A percentile compares a stretch with the other conserved stretches of the same genome.
phyloP scores from a whole-genome alignment of 2,113 vertebrate species.

The Oriolus oriolus region DNA sequence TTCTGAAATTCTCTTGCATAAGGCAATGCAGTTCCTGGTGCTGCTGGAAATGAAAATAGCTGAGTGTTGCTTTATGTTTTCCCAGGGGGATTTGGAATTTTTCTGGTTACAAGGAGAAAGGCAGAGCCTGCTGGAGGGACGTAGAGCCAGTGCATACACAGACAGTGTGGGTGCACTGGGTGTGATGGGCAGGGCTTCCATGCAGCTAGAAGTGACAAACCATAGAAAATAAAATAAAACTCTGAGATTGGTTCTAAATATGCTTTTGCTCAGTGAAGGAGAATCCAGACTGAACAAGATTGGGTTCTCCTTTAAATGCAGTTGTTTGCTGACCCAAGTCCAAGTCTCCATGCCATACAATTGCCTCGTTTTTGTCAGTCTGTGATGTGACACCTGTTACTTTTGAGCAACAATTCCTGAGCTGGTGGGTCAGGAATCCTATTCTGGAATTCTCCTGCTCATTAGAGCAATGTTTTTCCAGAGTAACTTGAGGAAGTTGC shows the following conservation, averaged over 20 bases:
- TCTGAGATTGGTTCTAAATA: not conserved
- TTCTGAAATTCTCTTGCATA: not conserved
- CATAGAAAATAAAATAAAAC: not conserved
- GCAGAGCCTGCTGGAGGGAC: not conserved
- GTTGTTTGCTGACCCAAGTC: not conserved
- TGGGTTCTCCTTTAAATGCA: conserved; percentile 21
- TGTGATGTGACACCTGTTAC: not conserved
- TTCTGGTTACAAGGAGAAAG: not conserved
- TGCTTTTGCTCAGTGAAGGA: not conserved
- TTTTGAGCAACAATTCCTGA: not conserved
- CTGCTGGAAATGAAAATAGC: not conserved
- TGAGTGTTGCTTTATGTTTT: not conserved
- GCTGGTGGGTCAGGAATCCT: not conserved
- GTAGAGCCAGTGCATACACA: not conserved
- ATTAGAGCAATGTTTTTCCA: not conserved
- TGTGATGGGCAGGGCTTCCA: not conserved
- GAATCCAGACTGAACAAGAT: not conserved
- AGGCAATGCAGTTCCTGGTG: not conserved
- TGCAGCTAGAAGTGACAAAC: not conserved
- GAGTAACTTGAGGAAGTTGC: not conserved
- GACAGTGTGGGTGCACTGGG: not conserved
- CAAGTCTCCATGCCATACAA: not conserved
- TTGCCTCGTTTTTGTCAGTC: not conserved
- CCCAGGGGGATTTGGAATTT: not conserved
- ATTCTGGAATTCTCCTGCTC: not conserved